phyloP scores from a whole-genome alignment of 2,113 vertebrate genomes.

The Scatophagus argus region DNA sequence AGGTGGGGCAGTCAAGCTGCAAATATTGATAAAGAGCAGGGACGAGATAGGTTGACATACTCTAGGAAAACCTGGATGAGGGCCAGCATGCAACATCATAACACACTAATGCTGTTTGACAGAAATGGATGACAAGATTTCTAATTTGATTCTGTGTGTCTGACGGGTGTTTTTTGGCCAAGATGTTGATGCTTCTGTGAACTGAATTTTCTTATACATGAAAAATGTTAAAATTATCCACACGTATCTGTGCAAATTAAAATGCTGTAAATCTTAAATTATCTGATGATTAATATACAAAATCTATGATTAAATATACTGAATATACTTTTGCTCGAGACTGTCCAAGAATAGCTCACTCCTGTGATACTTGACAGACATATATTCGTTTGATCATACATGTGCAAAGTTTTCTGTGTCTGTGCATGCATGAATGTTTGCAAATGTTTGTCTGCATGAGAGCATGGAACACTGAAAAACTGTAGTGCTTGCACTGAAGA shows the following conservation, averaged over 20 bases:
- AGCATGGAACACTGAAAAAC: not conserved
- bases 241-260: too few relatives aligned
- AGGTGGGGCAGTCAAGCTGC: slow-evolving; percentile 58
- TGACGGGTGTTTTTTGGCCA: not conserved
- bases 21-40: slow-evolving; percentile 73
- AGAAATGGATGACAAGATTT: slow-evolving; percentile 2
- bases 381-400: not conserved
- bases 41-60: slow-evolving; percentile 53
- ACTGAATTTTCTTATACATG: not conserved
- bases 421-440: not conserved
- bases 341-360: not conserved
- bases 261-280: too few relatives aligned
- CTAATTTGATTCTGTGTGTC: not conserved
- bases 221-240: not conserved
- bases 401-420: not conserved
- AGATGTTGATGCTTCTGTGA: not conserved
- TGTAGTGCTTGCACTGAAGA: not conserved
- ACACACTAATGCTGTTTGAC: slow-evolving; percentile 1
- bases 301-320: too few relatives aligned
- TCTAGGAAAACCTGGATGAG: slow-evolving; percentile 43
- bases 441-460: too few relatives aligned
- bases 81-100: slow-evolving; percentile 35
- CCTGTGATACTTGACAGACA: not conserved
- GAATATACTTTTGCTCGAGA: not conserved
- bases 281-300: too few relatives aligned